Evolutionary conservation across 2,888 invertebrate genomes (phyloP).

Genomic region (Cataglyphis altisquamis): DNA sequence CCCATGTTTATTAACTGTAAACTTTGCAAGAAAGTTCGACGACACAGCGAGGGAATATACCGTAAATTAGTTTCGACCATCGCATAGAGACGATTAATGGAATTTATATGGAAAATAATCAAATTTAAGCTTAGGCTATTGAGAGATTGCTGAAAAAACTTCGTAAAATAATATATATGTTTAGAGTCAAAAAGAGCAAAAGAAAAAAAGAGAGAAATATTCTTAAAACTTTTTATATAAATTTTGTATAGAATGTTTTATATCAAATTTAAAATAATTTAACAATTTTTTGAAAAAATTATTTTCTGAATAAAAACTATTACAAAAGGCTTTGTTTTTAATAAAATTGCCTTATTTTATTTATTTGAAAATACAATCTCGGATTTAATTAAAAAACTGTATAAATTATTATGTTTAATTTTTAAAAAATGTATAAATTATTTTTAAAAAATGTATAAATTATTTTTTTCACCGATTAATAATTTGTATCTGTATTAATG

Average conservation of each 20-base stretch:
- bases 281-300: not conserved
- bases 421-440: too few relatives aligned
- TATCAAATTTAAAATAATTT: conserved; percentile 10
- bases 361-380: conserved; percentile 5
- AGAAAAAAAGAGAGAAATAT: not conserved
- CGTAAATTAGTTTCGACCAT: conserved; percentile 38
- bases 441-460: not conserved
- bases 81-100: conserved; percentile 32
- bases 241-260: not conserved
- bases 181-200: not conserved
- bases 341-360: not conserved
- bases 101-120: conserved; percentile 44
- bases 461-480: not conserved
- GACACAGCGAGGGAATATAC: conserved; percentile 44
- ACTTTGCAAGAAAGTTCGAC: conserved; percentile 39
- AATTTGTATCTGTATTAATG: not conserved
- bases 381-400: not conserved
- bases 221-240: not conserved
- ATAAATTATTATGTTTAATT: too few relatives aligned
- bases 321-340: not conserved
- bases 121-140: conserved; percentile 36
- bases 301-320: not conserved
- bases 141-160: not conserved
- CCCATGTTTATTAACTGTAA: conserved; percentile 47
- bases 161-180: not conserved